Percentiles rank a stretch among this genome's conserved stretches.
Evolutionary conservation across 2,797 vertebrate genomes (phyloP).

Genomic region (Lemur catta): DNA sequence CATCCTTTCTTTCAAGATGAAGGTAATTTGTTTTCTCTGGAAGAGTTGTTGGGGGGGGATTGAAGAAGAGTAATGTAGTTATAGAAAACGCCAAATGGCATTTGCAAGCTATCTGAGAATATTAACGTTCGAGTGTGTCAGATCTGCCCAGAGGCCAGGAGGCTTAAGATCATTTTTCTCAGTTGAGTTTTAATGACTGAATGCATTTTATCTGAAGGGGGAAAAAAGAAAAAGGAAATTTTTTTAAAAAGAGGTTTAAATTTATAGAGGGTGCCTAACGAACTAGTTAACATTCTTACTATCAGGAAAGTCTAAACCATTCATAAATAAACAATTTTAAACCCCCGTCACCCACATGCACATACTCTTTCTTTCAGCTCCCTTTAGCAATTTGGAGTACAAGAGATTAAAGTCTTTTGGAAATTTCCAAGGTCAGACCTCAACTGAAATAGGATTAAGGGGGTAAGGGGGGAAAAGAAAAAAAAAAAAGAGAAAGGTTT

Average conservation of each 20-base stretch:
- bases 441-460: conserved; percentile 48
- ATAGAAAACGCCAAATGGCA: conserved; percentile 9
- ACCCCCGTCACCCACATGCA: background rate
- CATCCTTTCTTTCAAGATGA: background rate
- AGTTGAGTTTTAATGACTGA: background rate
- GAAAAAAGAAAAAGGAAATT: background rate
- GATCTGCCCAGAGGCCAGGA: background rate
- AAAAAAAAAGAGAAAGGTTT: background rate
- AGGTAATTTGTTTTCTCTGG: conserved; percentile 55
- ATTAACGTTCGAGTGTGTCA: background rate
- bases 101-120: conserved; percentile 15
- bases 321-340: conserved; percentile 18
- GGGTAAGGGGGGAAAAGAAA: background rate
- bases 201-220: background rate
- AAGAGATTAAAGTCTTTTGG: conserved; percentile 55
- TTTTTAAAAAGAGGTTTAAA: background rate
- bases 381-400: conserved; percentile 39
- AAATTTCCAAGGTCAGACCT: conserved; percentile 59
- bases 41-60: background rate
- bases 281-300: conserved; percentile 30
- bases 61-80: background rate
- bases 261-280: rapidly evolving
- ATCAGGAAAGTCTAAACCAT: background rate
- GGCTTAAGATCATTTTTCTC: background rate
- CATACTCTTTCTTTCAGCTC: conserved; percentile 18